phyloP scores from a whole-genome alignment of 2,797 vertebrate species.

The Enteromius paludinosus region DNA sequence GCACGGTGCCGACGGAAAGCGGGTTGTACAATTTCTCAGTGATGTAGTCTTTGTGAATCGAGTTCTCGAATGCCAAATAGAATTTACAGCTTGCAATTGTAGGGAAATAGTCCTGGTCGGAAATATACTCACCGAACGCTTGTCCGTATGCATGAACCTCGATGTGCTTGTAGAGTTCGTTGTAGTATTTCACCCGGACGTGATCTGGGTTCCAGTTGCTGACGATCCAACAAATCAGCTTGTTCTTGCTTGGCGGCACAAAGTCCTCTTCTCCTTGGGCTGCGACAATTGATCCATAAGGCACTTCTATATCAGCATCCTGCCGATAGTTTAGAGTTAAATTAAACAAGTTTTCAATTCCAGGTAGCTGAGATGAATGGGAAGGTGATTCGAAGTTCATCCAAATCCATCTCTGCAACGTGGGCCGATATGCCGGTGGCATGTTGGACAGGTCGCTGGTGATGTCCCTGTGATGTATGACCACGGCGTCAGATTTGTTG shows the following conservation, averaged over 20 bases:
- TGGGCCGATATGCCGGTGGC: slow-evolving; percentile 87
- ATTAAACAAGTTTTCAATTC: slow-evolving; percentile 94
- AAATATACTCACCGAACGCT: slow-evolving; percentile 93
- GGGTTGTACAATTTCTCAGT: slow-evolving; percentile 98
- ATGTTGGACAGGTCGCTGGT: slow-evolving; percentile 92
- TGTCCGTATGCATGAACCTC: slow-evolving; percentile 94
- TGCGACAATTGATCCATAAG: slow-evolving; percentile 91
- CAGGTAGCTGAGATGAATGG: slow-evolving; percentile 90
- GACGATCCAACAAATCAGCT: slow-evolving; percentile 96
- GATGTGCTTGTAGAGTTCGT: slow-evolving; percentile 94
- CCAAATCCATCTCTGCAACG: slow-evolving; percentile 98
- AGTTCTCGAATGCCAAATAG: slow-evolving; percentile 97
- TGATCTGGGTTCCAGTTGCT: slow-evolving; percentile 98
- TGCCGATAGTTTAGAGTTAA: slow-evolving; percentile 96
- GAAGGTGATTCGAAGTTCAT: slow-evolving; percentile 97
- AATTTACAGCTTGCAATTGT: slow-evolving; percentile 96
- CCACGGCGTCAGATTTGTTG: slow-evolving; percentile 91
- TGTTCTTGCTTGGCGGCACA: slow-evolving; percentile 91
- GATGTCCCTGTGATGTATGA: slow-evolving; percentile 96
- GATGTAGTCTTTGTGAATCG: slow-evolving; percentile 97
- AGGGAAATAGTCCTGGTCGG: slow-evolving; percentile 92
- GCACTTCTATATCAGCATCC: slow-evolving; percentile 96
- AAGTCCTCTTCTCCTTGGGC: slow-evolving; percentile 87
- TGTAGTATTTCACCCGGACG: slow-evolving; percentile 95
- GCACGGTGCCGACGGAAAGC: slow-evolving; percentile 91